Percentiles rank a stretch among this genome's conserved stretches.
phyloP scores from a whole-genome alignment of 2,888 invertebrate genomes.

The Dione juno region DNA sequence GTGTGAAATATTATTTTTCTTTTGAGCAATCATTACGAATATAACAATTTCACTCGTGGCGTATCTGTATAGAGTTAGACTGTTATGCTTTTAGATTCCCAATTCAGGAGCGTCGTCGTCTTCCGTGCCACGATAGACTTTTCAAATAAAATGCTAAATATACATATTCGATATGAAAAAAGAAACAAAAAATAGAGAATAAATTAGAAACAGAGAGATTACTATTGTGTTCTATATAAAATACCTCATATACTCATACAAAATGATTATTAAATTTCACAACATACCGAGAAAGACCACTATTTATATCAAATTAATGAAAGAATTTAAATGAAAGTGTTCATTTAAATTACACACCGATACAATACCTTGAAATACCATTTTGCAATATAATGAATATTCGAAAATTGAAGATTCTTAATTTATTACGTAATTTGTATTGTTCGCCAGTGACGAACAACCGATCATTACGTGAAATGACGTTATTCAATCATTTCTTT shows the following conservation, averaged over 20 bases:
- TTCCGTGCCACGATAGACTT: too few relatives aligned
- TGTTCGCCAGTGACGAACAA: constrained; percentile 35
- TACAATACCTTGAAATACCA: constrained; percentile 30
- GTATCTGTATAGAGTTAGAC: too few relatives aligned
- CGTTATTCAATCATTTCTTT: constrained; percentile 9
- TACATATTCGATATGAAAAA: too few relatives aligned
- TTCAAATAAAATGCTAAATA: too few relatives aligned
- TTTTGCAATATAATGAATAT: constrained; percentile 41
- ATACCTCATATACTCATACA: not conserved
- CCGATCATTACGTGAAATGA: constrained; percentile 30
- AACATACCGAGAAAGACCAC: not conserved
- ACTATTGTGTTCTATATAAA: too few relatives aligned
- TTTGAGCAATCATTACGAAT: not conserved
- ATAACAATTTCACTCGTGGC: too few relatives aligned
- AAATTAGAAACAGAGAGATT: too few relatives aligned
- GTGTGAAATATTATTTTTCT: constrained; percentile 1
- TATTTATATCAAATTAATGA: constrained; percentile 46
- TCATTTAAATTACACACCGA: constrained; percentile 37
- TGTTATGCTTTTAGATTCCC: too few relatives aligned
- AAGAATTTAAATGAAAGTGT: too few relatives aligned
- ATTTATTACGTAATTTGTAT: constrained; percentile 33
- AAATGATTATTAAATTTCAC: not conserved
- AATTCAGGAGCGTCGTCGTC: too few relatives aligned
- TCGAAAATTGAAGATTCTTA: constrained; percentile 40
- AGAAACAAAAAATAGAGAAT: too few relatives aligned